Evolutionary conservation across 2,797 vertebrate species (phyloP).

Genomic region (Bovichtus variegatus): DNA sequence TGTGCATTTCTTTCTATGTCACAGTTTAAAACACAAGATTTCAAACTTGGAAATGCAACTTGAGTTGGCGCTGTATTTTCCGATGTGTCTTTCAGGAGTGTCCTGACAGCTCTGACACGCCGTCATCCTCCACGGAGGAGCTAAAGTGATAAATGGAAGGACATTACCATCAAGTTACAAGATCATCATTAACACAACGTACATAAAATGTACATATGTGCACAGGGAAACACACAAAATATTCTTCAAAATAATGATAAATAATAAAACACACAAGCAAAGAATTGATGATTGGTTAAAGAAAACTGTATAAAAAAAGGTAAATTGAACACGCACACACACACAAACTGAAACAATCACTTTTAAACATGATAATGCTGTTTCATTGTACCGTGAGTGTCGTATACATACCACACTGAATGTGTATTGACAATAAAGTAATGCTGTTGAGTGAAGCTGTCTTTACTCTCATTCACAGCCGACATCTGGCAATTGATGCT

Average conservation of each 20-base stretch:
- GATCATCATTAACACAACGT: conserved; percentile 33
- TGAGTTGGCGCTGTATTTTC: background rate
- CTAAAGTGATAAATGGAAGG: conserved; percentile 71
- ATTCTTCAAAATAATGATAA: conserved; percentile 4
- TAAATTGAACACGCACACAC: background rate
- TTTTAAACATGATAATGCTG: conserved; percentile 49
- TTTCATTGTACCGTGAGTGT: conserved; percentile 56
- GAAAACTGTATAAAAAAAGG: conserved; percentile 1
- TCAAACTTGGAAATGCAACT: background rate
- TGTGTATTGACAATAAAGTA: conserved; percentile 71
- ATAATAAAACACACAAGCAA: conserved; percentile 11
- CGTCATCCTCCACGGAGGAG: conserved; percentile 80
- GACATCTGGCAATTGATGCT: background rate
- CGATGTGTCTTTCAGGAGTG: conserved; percentile 74
- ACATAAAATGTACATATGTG: conserved; percentile 45
- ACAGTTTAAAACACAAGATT: background rate
- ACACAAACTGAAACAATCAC: conserved; percentile 37
- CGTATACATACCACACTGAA: conserved; percentile 55
- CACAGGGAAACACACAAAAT: conserved; percentile 25
- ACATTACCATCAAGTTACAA: conserved; percentile 7
- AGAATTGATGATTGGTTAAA: conserved; percentile 7
- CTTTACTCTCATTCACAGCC: background rate
- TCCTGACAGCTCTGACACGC: conserved; percentile 76
- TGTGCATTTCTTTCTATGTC: background rate
- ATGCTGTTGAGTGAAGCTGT: conserved; percentile 41